Percentiles rank a stretch among this genome's conserved stretches.
Evolutionary conservation across 2,888 invertebrate genomes (phyloP).

Genomic region (Conops quadrifasciatus): DNA sequence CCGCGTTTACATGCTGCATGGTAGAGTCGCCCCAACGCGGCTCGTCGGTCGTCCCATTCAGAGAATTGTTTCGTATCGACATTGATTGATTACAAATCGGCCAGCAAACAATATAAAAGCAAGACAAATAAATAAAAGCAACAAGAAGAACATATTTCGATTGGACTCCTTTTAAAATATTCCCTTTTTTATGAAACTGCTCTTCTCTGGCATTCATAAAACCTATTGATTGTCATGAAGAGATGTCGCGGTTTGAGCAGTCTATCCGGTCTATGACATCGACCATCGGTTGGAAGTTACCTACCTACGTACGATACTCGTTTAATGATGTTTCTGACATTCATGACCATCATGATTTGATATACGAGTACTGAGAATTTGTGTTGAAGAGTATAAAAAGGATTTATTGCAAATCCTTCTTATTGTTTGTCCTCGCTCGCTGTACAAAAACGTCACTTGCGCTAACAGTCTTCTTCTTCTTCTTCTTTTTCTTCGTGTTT

Average conservation of each 20-base stretch:
- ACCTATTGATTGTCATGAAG: neutral
- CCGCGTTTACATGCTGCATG: conserved; percentile 8
- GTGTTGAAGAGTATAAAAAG: neutral
- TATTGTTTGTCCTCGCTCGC: conserved; percentile 1
- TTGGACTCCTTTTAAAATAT: neutral
- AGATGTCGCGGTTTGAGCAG: too few relatives aligned
- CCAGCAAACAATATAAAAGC: conserved; percentile 50
- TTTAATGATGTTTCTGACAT: conserved; percentile 44
- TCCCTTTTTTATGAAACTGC: neutral
- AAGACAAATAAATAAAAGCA: conserved; percentile 54
- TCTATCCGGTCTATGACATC: conserved; percentile 1
- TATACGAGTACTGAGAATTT: conserved; percentile 1
- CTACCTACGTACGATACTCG: too few relatives aligned
- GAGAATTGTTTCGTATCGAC: conserved; percentile 52
- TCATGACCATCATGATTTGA: conserved; percentile 41
- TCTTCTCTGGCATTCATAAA: neutral
- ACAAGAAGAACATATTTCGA: neutral
- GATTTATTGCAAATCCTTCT: conserved; percentile 25
- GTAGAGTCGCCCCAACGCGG: neutral
- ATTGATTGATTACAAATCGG: conserved; percentile 63
- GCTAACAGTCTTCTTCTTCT: conserved; percentile 3
- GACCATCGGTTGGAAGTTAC: neutral
- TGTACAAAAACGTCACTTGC: neutral
- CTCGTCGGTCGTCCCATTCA: neutral
- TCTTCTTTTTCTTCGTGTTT: neutral